phyloP scores from a whole-genome alignment of 2,797 vertebrate species.

The Schizopygopsis pylzovi region DNA sequence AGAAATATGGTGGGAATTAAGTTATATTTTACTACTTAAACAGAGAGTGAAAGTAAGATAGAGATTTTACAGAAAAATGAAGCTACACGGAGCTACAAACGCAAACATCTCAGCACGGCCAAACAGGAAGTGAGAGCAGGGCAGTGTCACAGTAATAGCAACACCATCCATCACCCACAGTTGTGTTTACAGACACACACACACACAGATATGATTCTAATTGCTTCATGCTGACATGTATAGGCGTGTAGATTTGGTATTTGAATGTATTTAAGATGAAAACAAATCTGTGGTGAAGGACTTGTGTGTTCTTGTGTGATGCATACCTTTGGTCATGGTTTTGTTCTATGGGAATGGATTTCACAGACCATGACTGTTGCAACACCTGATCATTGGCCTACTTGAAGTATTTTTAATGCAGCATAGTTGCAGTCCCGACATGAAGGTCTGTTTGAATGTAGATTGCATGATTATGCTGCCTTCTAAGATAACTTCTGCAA shows the following conservation, averaged over 20 bases:
- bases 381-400: too few species aligned
- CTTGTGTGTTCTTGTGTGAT: constrained; percentile 3
- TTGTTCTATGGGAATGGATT: neutral
- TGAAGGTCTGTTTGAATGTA: too few species aligned
- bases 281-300: too few species aligned
- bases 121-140: too few species aligned
- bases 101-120: too few species aligned
- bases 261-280: neutral
- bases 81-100: too few species aligned
- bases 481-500: neutral
- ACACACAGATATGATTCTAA: neutral
- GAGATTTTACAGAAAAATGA: too few species aligned
- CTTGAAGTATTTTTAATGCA: too few species aligned
- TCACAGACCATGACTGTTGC: neutral
- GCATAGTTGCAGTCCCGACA: too few species aligned
- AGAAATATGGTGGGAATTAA: too few species aligned
- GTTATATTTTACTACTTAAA: too few species aligned
- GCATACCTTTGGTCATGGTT: neutral
- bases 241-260: neutral
- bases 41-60: too few species aligned
- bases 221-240: neutral
- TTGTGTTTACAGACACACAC: neutral
- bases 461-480: neutral
- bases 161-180: neutral
- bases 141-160: neutral